These are phyloP conservation scores for Doris montereyensis DNA, from an alignment of 2,888 invertebrate genomes.

Conservation along the genomic window DNA sequence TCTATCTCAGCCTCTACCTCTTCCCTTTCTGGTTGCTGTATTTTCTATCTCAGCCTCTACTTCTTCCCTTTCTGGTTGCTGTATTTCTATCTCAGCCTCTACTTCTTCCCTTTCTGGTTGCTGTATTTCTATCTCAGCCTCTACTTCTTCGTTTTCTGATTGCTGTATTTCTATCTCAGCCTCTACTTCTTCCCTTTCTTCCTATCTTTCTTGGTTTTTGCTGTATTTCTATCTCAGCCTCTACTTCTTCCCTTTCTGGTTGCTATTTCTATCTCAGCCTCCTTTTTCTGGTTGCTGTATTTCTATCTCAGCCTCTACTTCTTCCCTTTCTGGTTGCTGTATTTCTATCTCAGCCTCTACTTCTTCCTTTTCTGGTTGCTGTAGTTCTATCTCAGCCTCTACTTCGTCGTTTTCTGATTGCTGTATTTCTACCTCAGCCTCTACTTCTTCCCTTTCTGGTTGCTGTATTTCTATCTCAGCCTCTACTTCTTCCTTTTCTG, in stretches of 20 bases:
- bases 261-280: conserved; percentile 14
- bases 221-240: conserved; percentile 55
- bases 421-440: conserved; percentile 6
- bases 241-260: conserved; percentile 76
- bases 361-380: too few relatives aligned
- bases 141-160: conserved; percentile 39
- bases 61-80: conserved; percentile 38
- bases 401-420: conserved; percentile 6
- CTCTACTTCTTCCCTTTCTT: conserved; percentile 38
- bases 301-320: conserved; percentile 73
- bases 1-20: conserved; percentile 27
- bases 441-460: conserved; percentile 32
- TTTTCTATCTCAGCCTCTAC: conserved; percentile 44
- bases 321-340: too few relatives aligned
- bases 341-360: too few relatives aligned
- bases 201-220: too few relatives aligned
- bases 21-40: conserved; percentile 18
- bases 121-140: conserved; percentile 36
- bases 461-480: conserved; percentile 25
- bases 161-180: conserved; percentile 31
- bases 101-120: conserved; percentile 37
- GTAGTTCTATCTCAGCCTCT: conserved; percentile 6
- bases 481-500: conserved; percentile 20
- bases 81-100: conserved; percentile 27
- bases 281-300: conserved; percentile 25